Evolutionary conservation across 2,888 invertebrate genomes (phyloP).

Genomic region (Latrodectus hesperus): DNA sequence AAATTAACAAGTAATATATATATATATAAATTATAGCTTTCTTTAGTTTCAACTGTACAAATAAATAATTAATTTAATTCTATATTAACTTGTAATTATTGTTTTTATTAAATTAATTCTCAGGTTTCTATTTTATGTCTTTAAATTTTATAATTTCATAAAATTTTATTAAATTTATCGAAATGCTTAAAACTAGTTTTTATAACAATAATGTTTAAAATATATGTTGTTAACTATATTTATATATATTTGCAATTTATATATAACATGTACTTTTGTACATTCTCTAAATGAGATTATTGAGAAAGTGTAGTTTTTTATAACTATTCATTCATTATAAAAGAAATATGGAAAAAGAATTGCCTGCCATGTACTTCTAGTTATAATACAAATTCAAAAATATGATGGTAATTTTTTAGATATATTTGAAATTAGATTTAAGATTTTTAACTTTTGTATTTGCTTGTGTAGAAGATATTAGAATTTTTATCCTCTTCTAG

Average conservation of each 20-base stretch:
- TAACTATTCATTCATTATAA: slow-evolving; percentile 25
- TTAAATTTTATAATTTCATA: too few relatives aligned
- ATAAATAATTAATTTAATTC: too few relatives aligned
- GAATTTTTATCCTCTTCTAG: slow-evolving; percentile 50
- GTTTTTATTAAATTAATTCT: too few relatives aligned
- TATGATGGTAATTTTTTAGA: slow-evolving; percentile 36
- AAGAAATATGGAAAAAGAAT: slow-evolving; percentile 26
- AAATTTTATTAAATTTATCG: too few relatives aligned
- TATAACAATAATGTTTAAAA: too few relatives aligned
- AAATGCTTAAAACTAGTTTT: too few relatives aligned
- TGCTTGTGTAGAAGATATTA: slow-evolving; percentile 42
- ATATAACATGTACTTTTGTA: slow-evolving; percentile 28
- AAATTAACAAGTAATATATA: too few relatives aligned
- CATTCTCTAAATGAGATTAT: slow-evolving; percentile 17
- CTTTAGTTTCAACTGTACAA: too few relatives aligned
- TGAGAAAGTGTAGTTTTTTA: slow-evolving; percentile 23
- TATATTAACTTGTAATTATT: too few relatives aligned
- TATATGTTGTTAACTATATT: too few relatives aligned
- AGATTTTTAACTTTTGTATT: slow-evolving; percentile 64
- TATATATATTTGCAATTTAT: slow-evolving; percentile 8
- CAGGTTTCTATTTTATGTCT: too few relatives aligned
- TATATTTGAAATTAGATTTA: slow-evolving; percentile 33
- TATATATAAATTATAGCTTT: too few relatives aligned
- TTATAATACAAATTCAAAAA: slow-evolving; percentile 23
- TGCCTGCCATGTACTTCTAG: slow-evolving; percentile 57